Percentiles rank a stretch among this genome's conserved stretches.
Evolutionary conservation across 2,888 invertebrate genomes (phyloP).

Genomic region (Polietes domitor): DNA sequence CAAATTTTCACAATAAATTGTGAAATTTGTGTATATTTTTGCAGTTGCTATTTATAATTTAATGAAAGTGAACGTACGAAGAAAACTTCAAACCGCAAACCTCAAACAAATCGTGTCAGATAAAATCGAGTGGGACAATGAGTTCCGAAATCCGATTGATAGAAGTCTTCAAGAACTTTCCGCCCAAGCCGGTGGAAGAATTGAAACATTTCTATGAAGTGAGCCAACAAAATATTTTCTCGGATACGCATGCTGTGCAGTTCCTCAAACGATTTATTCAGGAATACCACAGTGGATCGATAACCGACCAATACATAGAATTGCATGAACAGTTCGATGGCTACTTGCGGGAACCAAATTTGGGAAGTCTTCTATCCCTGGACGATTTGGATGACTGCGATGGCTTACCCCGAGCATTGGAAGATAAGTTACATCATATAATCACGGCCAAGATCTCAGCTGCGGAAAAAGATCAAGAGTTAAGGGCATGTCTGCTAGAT

Average conservation of each 20-base stretch:
- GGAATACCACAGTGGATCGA: not conserved
- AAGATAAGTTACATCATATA: not conserved
- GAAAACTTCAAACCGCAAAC: too few species aligned
- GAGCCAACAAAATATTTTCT: not conserved
- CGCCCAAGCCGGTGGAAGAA: not conserved
- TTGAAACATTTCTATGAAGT: not conserved
- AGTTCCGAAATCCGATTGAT: not conserved
- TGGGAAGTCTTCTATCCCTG: not conserved
- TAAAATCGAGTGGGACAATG: not conserved
- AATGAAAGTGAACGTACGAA: not conserved
- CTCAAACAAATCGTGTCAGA: not conserved
- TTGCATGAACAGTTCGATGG: constrained; percentile 7
- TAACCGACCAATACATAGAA: not conserved
- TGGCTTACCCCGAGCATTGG: not conserved
- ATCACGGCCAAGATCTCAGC: not conserved
- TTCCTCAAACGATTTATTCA: not conserved
- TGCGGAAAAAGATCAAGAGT: not conserved
- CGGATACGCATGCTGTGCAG: not conserved
- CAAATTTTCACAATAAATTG: too few species aligned
- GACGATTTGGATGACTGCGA: constrained; percentile 10
- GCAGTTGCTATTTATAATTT: not conserved
- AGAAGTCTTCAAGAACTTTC: not conserved
- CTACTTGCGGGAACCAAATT: not conserved
- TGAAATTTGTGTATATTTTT: not conserved
- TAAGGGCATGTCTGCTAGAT: not conserved